Evolutionary conservation across 2,797 vertebrate species (phyloP), one percentile per base, ranked within the genome.

Genomic region (Mus spretus): DNA sequence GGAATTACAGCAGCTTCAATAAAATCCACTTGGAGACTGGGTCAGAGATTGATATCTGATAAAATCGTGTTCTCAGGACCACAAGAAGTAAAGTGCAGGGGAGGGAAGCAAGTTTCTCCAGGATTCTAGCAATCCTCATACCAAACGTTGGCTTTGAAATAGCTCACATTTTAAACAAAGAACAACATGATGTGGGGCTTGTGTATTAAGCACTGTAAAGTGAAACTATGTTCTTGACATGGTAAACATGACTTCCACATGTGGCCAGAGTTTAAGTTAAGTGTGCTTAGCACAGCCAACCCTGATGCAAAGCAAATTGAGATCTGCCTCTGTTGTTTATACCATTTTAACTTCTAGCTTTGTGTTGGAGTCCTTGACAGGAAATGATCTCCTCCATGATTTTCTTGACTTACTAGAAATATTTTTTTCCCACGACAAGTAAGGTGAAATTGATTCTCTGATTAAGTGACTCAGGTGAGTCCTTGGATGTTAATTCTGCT

Each of bases 21-120:
- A 96, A 98, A 97, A 93, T 94, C 91, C 95, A 74, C 95, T 95
- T 67, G 61, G 88, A 93, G 89, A 90, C 94, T 91, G 92, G 70
- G 44, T 94, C 87, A 84, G 97, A 96, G 98, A 97, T 97, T 97
- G 97, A 97, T 96, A 96, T 94, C 53, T 95, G 96, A 95, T 93
- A 82, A 37, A 97, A 50, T 26, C 97, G 40, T 61, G 82, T 82
- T 95, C 97, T 98, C 83, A 63, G 92, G 95, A 81, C 89, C 93
- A 93, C 67, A 77, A 81, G 85, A 94, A 81, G 90, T 93, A 44
- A 95, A 70, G 34, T 47, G 9, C 24, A 79, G 70, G 31, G 81
- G 40, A 55, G 61, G 59, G 70, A 78, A 82, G 80, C 4, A 65
- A 96, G 74, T 89, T 74, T 95, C 79, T 91, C 70, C 80, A 85